phyloP scores from a whole-genome alignment of 2,113 vertebrate genomes.

The Phalacrocorax aristotelis region DNA sequence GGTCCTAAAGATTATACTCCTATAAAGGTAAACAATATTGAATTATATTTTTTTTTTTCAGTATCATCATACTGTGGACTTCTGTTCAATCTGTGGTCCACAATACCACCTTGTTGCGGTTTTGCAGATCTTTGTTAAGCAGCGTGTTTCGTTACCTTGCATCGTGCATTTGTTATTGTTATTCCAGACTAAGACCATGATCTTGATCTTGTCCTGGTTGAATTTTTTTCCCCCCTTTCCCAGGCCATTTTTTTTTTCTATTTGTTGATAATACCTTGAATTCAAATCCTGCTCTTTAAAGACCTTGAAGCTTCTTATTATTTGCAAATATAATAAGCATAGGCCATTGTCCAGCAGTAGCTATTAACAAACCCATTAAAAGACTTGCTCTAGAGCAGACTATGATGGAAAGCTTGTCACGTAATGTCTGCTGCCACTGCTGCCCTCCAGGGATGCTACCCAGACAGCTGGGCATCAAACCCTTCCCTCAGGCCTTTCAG shows the following conservation, averaged over 20 bases:
- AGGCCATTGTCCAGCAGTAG: background rate
- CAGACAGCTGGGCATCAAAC: background rate
- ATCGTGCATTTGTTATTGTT: background rate
- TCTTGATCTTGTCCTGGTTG: background rate
- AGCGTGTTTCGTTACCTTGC: background rate
- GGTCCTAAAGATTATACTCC: background rate
- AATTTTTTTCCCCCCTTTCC: background rate
- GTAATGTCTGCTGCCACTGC: background rate
- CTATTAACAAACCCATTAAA: background rate
- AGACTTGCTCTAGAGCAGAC: background rate
- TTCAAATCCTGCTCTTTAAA: background rate
- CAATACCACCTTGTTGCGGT: background rate
- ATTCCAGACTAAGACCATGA: background rate
- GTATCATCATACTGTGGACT: background rate
- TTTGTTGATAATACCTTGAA: background rate
- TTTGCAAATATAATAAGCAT: background rate
- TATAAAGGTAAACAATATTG: background rate
- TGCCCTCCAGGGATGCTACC: background rate
- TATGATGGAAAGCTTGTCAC: background rate
- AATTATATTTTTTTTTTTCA: background rate
- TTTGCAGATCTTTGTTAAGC: background rate
- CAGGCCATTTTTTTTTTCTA: background rate
- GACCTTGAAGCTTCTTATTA: background rate
- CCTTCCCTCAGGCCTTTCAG: background rate
- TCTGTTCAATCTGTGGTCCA: background rate